Base-by-base conservation (phyloP, 2,113 vertebrate species). In the Mirounga angustirostris region DNA sequence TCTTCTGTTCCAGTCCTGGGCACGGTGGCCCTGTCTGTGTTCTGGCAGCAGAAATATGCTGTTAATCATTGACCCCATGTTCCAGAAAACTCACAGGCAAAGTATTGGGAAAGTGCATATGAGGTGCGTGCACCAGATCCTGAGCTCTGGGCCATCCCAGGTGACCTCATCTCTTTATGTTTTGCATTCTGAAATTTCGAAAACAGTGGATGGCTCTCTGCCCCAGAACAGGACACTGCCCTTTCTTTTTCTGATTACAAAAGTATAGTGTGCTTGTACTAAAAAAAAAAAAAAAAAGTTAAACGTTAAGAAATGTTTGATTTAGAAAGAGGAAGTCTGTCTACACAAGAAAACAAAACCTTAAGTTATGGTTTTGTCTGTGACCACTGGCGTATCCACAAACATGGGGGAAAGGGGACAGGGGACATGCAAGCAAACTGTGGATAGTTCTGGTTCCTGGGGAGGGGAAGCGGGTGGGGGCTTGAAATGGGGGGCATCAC, bases 301-400 rank as follows among this genome's bases (percentile, higher is more conserved):
- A 69, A 88, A 54, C 19, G 36, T 63, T 83, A 84, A 78, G 86
- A n/a, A 50, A 46, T 33, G 4, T 67, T 88, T 92, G 36, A 63
- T 63, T 85, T 85, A 56, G 92, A 56, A 91, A 73, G 81, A 89
- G 54, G 43, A 61, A 43, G 26, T 89, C 59, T 74, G 16, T 36
- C 33, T 54, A 78, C 50, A 40, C n/a, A 78, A 40, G 67, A 58
- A 67, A 78, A 46, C 24, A 59, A 78, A 88, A 46, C 13, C 8
- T 83, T 30, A 56, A 30, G 22, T 92, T 46, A 21, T 22, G 63
- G 46, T 59, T 76, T 59, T 52, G 46, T 54, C 26, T 21, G 50
- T 59, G 76, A 52, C 40, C 76, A 5, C 28, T 9, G 52, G n/a
- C 21, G 28, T 65, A 30, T 36, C 22, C 24, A 26, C 13, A 88